These are phyloP conservation scores for Calameuta filiformis DNA, from an alignment of 2,888 invertebrate species.

Conservation along the genomic window DNA sequence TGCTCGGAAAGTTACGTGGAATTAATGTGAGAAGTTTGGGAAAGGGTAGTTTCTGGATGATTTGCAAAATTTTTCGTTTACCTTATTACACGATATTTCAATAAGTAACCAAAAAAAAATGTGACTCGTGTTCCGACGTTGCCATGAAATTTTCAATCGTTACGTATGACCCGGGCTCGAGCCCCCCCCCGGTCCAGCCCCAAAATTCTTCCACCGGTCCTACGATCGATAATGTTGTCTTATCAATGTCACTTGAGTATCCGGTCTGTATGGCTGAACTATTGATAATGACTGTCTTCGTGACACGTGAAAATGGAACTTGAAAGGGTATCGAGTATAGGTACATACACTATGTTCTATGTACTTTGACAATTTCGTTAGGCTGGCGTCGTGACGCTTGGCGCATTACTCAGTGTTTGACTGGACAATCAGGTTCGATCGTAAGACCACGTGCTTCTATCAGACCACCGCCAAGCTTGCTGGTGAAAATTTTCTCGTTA, in stretches of 20 bases:
- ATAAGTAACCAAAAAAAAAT: too few species aligned
- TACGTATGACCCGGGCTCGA: too few species aligned
- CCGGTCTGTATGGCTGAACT: too few species aligned
- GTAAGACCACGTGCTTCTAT: neutral
- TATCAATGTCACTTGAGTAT: too few species aligned
- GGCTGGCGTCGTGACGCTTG: neutral
- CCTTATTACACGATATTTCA: too few species aligned
- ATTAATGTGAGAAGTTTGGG: slow-evolving; percentile 6
- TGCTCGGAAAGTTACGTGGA: neutral
- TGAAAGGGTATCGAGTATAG: neutral
- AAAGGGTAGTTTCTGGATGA: too few species aligned
- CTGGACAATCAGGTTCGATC: slow-evolving; percentile 1
- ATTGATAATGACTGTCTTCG: neutral
- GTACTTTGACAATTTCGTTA: slow-evolving; percentile 2
- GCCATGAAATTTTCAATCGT: too few species aligned
- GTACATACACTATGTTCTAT: neutral
- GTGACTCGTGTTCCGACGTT: too few species aligned
- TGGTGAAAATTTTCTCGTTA: neutral
- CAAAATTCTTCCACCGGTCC: too few species aligned
- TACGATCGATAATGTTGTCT: too few species aligned
- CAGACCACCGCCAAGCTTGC: neutral
- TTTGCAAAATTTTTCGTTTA: too few species aligned
- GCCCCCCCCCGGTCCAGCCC: too few species aligned
- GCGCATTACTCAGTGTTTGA: neutral
- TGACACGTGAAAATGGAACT: neutral